Evolutionary conservation across 2,113 vertebrate genomes (phyloP), one percentile per base, ranked within the genome.

Genomic region (Paraplagusia blochii): DNA sequence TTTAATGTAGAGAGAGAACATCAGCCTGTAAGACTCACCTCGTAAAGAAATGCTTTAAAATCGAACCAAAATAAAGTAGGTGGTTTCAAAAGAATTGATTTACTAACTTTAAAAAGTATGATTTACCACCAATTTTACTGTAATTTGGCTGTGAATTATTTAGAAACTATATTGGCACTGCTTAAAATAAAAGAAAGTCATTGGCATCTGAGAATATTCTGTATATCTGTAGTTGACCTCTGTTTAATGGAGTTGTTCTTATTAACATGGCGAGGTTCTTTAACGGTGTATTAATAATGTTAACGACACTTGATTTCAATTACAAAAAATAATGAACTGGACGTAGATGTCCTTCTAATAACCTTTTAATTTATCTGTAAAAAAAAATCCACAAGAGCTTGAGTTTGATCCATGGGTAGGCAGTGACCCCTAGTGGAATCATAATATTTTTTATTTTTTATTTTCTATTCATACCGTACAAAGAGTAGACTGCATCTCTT

Each of bases 371-470:
- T 19, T 53, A 49, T 44, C 58, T 69, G 60, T 44, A 39, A 53
- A 40, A n/a, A n/a, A 63, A 54, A 76, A 40, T 70, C 65, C 58
- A 46, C 46, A 15, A 22, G 43, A 3, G 10, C 44, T 59, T 71
- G 45, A 12, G 33, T 22, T 64, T n/a, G 43, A 19, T 71, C 36
- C 11, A 44, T 8, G n/a, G 66, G 66, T 72, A 43, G 39, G 18
- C 13, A 42, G 61, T 82, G 77, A 43, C 84, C 69, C 74, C 79
- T 65, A 43, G 84, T 84, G 85, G 77, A 34, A 10, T 0, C 4
- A 44, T 22, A 18, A 52, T 16, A 17, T 29, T 29, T 4, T 29
- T 29, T 29, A 29, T 6, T 29, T 29, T 29, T n/a, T n/a, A n/a
- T n/a, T n/a, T 29, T 29, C 22, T 29, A 29, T n/a, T n/a, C 22